Conservation (phyloP, 2,888 invertebrate genomes). For the Galerucella nymphaeae region DNA sequence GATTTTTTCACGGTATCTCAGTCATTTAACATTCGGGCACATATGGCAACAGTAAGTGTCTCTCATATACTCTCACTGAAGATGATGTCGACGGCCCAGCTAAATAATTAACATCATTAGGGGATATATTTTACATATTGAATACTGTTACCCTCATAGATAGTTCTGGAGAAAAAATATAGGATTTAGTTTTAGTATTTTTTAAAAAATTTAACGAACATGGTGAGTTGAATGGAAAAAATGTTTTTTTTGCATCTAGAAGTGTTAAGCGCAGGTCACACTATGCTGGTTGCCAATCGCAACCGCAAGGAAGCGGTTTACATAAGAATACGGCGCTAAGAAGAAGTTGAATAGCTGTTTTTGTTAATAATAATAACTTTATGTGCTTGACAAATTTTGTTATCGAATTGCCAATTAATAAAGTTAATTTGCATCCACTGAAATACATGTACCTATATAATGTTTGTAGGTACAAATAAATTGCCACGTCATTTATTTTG, state of each 20-base stretch:
- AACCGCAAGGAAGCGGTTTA: too few relatives aligned
- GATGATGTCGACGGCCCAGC: slow-evolving; percentile 54
- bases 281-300: too few relatives aligned
- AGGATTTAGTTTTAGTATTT: too few relatives aligned
- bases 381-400: too few relatives aligned
- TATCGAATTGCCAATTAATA: too few relatives aligned
- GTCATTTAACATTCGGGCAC: slow-evolving; percentile 60
- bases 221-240: too few relatives aligned
- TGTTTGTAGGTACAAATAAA: slow-evolving; percentile 24
- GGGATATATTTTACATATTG: slow-evolving; percentile 46
- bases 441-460: neutral
- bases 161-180: neutral
- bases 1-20: slow-evolving; percentile 55
- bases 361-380: too few relatives aligned
- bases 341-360: too few relatives aligned
- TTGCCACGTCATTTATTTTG: slow-evolving; percentile 28
- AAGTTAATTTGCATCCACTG: slow-evolving; percentile 27
- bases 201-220: too few relatives aligned
- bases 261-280: too few relatives aligned
- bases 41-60: slow-evolving; percentile 59
- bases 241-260: too few relatives aligned
- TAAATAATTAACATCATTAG: slow-evolving; percentile 54
- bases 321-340: too few relatives aligned
- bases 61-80: slow-evolving; percentile 37
- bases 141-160: neutral